These are phyloP conservation scores for Apis cerana DNA, from an alignment of 1,140 invertebrate genomes.

Conservation along the genomic window DNA sequence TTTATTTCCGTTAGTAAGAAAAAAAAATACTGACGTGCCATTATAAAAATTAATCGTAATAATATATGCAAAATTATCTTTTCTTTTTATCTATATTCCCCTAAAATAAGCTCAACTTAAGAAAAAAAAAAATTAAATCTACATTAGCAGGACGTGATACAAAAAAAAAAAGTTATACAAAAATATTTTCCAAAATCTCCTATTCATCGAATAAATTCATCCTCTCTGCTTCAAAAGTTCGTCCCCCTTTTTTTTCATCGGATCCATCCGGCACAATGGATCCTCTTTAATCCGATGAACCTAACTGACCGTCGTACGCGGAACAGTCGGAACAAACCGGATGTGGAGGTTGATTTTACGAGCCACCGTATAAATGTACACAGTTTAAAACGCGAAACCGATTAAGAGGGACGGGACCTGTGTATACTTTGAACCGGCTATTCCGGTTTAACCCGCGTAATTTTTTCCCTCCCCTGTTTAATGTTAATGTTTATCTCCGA, in stretches of 20 bases:
- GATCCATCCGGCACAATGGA: neutral
- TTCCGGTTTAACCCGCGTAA: slow-evolving; percentile 13
- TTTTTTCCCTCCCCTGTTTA: neutral
- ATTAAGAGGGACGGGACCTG: slow-evolving; percentile 34
- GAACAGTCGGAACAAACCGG: slow-evolving; percentile 23
- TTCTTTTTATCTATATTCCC: too few relatives aligned
- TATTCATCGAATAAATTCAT: neutral
- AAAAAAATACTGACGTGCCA: too few relatives aligned
- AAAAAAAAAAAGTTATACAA: too few relatives aligned
- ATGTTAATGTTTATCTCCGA: neutral
- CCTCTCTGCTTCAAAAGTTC: neutral
- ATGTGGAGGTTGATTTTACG: slow-evolving; percentile 34
- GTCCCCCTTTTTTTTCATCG: neutral
- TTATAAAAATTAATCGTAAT: too few relatives aligned
- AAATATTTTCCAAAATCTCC: neutral
- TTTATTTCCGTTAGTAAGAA: too few relatives aligned
- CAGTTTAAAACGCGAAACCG: slow-evolving; percentile 39
- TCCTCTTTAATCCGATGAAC: slow-evolving; percentile 44
- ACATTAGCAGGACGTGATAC: too few relatives aligned
- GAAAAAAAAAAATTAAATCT: too few relatives aligned
- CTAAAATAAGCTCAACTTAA: too few relatives aligned
- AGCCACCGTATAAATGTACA: slow-evolving; percentile 42
- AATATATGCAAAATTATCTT: too few relatives aligned
- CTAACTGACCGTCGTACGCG: slow-evolving; percentile 29
- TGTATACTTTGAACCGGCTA: neutral